These are phyloP conservation scores for Prosapia bicincta DNA, from an alignment of 2,888 invertebrate species.

Conservation along the genomic window DNA sequence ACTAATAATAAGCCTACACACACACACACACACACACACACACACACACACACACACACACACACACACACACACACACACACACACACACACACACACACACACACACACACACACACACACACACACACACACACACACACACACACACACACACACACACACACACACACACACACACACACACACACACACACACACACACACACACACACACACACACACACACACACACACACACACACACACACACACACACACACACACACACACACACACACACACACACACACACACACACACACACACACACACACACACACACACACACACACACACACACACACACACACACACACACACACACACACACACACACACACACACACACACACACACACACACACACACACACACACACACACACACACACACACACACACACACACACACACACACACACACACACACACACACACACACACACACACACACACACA, in stretches of 20 bases:
- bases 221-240: slow-evolving; percentile 17
- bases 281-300: slow-evolving; percentile 16
- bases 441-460: slow-evolving; percentile 17
- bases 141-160: slow-evolving; percentile 17
- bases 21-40: slow-evolving; percentile 17
- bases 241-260: slow-evolving; percentile 12
- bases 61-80: slow-evolving; percentile 17
- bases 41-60: slow-evolving; percentile 17
- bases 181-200: slow-evolving; percentile 16
- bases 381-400: slow-evolving; percentile 14
- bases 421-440: slow-evolving; percentile 17
- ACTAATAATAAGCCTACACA: neutral
- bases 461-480: slow-evolving; percentile 10
- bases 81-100: slow-evolving; percentile 17
- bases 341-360: slow-evolving; percentile 16
- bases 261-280: slow-evolving; percentile 8
- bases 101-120: slow-evolving; percentile 17
- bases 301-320: slow-evolving; percentile 16
- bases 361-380: slow-evolving; percentile 12
- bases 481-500: slow-evolving; percentile 3
- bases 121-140: slow-evolving; percentile 17
- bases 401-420: slow-evolving; percentile 14
- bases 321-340: slow-evolving; percentile 16
- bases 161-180: slow-evolving; percentile 17
- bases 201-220: slow-evolving; percentile 17